These are phyloP conservation scores for Oligia strigilis DNA, from an alignment of 2,888 invertebrate species.

Conservation along the genomic window DNA sequence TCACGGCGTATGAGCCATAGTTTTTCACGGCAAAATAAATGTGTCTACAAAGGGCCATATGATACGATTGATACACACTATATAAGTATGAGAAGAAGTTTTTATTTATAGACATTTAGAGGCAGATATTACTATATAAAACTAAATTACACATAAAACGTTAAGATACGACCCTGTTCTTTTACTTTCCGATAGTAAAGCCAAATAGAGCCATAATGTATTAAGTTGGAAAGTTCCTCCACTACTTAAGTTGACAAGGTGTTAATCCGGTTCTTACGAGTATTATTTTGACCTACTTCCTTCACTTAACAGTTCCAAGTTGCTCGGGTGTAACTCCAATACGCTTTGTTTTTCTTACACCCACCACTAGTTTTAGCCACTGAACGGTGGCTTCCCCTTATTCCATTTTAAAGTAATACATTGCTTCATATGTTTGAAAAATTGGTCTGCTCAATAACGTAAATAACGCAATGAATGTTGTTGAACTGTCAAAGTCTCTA, in stretches of 20 bases:
- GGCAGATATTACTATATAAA: constrained; percentile 14
- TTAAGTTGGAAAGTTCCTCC: constrained; percentile 49
- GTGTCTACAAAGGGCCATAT: not conserved
- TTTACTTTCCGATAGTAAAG: constrained; percentile 37
- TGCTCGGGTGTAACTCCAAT: constrained; percentile 45
- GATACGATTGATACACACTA: not conserved
- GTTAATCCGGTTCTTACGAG: constrained; percentile 59
- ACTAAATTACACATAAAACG: constrained; percentile 38
- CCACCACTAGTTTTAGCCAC: too few relatives aligned
- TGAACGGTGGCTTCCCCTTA: too few relatives aligned
- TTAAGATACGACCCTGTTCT: constrained; percentile 21
- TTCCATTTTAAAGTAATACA: not conserved
- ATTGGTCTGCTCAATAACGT: not conserved
- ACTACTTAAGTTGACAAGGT: constrained; percentile 57
- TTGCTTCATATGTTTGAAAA: not conserved
- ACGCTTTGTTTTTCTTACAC: constrained; percentile 45
- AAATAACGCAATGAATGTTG: not conserved
- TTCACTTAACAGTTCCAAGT: constrained; percentile 57
- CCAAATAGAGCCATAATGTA: constrained; percentile 51
- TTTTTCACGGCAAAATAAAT: not conserved
- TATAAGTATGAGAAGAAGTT: not conserved
- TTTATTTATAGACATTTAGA: not conserved
- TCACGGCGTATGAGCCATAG: not conserved
- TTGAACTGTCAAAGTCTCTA: not conserved
- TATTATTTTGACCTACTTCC: constrained; percentile 63